These are phyloP conservation scores for Phalacrocorax carbo DNA, from an alignment of 2,113 vertebrate genomes.

Conservation along the genomic window DNA sequence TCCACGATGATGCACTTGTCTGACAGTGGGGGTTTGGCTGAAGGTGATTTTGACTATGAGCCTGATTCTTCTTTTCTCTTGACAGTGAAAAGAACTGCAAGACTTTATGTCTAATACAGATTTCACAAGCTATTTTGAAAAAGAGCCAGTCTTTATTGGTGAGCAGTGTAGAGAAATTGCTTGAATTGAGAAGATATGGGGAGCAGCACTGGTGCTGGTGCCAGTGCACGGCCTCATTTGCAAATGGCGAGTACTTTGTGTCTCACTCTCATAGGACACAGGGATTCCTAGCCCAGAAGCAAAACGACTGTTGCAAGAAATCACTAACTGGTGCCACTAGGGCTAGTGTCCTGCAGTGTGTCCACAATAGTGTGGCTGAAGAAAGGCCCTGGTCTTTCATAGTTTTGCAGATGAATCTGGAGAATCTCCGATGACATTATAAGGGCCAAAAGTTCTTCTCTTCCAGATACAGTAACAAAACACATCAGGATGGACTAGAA, in stretches of 20 bases:
- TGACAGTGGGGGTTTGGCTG: slow-evolving; percentile 62
- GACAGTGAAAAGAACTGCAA: not conserved
- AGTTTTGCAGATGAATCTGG: not conserved
- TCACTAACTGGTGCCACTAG: not conserved
- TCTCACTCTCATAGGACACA: not conserved
- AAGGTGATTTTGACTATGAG: slow-evolving; percentile 66
- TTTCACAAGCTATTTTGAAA: not conserved
- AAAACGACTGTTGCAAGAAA: not conserved
- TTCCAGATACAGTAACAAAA: not conserved
- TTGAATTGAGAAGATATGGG: not conserved
- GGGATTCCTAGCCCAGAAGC: not conserved
- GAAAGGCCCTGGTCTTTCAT: not conserved
- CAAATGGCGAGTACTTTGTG: not conserved
- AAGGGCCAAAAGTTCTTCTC: not conserved
- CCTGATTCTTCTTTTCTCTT: slow-evolving; percentile 13
- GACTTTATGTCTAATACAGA: not conserved
- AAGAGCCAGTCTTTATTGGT: not conserved
- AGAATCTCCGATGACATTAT: not conserved
- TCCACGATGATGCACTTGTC: slow-evolving; percentile 51
- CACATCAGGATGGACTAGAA: not conserved
- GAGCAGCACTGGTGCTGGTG: not conserved
- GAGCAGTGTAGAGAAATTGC: not conserved
- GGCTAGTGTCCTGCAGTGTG: not conserved
- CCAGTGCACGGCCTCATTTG: not conserved
- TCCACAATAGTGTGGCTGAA: not conserved